Conservation (phyloP, 2,113 vertebrate species). For the Leucosticte australis region DNA sequence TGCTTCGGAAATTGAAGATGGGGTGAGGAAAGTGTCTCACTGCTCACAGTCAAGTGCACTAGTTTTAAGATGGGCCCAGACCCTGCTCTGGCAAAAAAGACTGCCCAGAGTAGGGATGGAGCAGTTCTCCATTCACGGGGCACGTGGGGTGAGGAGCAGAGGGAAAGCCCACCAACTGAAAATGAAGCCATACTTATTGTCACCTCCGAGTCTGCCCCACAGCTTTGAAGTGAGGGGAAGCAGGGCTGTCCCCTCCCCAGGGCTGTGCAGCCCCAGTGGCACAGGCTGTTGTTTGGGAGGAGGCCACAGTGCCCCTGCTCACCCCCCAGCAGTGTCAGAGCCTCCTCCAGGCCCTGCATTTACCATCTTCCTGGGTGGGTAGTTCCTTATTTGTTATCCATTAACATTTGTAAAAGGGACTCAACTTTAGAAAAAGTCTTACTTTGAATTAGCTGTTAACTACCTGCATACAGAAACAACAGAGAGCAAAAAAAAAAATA, state of each 20-base stretch:
- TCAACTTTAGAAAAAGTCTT: background rate
- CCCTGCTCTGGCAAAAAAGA: background rate
- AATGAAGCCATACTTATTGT: background rate
- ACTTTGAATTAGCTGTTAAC: conserved; percentile 18
- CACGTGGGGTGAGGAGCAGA: background rate
- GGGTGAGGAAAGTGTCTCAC: background rate
- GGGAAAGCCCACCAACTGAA: background rate
- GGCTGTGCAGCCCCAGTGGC: background rate
- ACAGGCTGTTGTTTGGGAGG: too few relatives aligned
- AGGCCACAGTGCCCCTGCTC: background rate
- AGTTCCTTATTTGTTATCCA: background rate
- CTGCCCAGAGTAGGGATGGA: background rate
- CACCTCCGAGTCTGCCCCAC: background rate
- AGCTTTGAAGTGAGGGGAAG: background rate
- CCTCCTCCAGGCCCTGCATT: background rate
- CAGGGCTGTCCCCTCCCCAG: background rate
- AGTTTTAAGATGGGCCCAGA: background rate
- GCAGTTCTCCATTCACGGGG: background rate
- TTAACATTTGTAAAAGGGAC: background rate
- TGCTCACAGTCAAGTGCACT: background rate
- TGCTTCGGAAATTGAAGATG: background rate
- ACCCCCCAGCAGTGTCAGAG: background rate
- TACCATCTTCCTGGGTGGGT: accelerated
- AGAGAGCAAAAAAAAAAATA: background rate
- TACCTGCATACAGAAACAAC: background rate